phyloP scores from a whole-genome alignment of 1,140 invertebrate genomes.

The Heliconius congener region DNA sequence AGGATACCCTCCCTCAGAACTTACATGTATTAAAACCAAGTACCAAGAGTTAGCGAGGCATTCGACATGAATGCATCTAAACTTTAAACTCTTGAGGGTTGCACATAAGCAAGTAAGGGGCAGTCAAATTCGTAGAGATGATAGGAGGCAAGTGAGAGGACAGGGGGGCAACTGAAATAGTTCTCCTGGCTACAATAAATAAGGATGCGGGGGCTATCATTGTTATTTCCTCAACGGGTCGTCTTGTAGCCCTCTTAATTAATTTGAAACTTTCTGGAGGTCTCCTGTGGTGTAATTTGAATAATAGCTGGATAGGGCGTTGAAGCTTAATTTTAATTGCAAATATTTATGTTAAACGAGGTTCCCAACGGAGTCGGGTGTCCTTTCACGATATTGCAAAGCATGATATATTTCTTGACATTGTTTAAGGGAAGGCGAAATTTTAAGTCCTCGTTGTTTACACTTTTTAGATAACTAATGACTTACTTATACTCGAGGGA shows the following conservation, averaged over 20 bases:
- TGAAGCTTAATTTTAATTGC: constrained; percentile 79
- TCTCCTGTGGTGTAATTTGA: constrained; percentile 79
- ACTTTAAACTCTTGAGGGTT: constrained; percentile 37
- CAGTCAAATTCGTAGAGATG: constrained; percentile 55
- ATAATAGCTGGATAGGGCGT: constrained; percentile 78
- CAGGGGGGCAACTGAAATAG: constrained; percentile 56
- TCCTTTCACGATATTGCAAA: constrained; percentile 62
- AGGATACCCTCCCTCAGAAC: constrained; percentile 26
- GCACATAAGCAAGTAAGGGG: constrained; percentile 47
- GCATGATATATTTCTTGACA: constrained; percentile 62
- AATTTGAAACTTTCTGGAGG: constrained; percentile 80
- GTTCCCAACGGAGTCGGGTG: constrained; percentile 51
- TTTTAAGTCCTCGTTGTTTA: constrained; percentile 22
- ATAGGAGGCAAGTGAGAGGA: constrained; percentile 52
- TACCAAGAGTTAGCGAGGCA: constrained; percentile 36
- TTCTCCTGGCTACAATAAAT: constrained; percentile 71
- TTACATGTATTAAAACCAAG: constrained; percentile 34
- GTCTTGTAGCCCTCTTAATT: constrained; percentile 81
- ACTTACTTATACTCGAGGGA: constrained; percentile 14
- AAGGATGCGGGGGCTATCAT: constrained; percentile 64
- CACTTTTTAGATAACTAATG: constrained; percentile 16
- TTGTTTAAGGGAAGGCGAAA: constrained; percentile 19
- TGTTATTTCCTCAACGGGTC: constrained; percentile 79
- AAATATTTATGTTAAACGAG: constrained; percentile 80
- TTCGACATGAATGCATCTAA: constrained; percentile 35